Evolutionary conservation across 2,888 invertebrate species (phyloP).

Genomic region (Drosophila barbarae): DNA sequence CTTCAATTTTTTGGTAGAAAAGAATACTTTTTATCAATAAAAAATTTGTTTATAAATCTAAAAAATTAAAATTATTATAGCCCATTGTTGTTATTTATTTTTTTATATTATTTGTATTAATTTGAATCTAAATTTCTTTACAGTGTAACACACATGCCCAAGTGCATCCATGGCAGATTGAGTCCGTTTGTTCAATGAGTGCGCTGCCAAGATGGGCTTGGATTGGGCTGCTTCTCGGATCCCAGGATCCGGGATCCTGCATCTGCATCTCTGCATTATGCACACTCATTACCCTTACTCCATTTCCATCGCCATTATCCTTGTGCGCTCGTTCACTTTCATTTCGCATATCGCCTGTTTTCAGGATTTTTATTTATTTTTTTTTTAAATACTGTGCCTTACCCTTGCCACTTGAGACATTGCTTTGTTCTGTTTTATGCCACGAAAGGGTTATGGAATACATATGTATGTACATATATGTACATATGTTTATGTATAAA

Average conservation of each 20-base stretch:
- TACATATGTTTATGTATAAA: too few relatives aligned
- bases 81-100: neutral
- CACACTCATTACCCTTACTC: conserved; percentile 72
- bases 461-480: conserved; percentile 12
- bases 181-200: conserved; percentile 71
- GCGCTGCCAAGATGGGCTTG: conserved; percentile 36
- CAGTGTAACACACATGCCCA: conserved; percentile 17
- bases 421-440: conserved; percentile 64
- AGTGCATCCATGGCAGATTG: conserved; percentile 56
- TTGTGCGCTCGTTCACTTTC: conserved; percentile 76
- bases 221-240: conserved; percentile 33
- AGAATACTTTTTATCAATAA: neutral
- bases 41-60: too few relatives aligned
- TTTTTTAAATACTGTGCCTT: conserved; percentile 57
- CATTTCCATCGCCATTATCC: conserved; percentile 59
- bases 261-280: conserved; percentile 72
- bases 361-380: conserved; percentile 25
- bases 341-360: conserved; percentile 61
- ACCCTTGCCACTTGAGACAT: conserved; percentile 75
- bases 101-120: neutral
- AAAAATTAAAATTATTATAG: neutral
- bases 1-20: neutral
- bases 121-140: neutral
- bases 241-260: conserved; percentile 48
- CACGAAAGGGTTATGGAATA: conserved; percentile 61